Evolutionary conservation across 2,113 vertebrate species (phyloP).

Genomic region (Neoarius graeffei): DNA sequence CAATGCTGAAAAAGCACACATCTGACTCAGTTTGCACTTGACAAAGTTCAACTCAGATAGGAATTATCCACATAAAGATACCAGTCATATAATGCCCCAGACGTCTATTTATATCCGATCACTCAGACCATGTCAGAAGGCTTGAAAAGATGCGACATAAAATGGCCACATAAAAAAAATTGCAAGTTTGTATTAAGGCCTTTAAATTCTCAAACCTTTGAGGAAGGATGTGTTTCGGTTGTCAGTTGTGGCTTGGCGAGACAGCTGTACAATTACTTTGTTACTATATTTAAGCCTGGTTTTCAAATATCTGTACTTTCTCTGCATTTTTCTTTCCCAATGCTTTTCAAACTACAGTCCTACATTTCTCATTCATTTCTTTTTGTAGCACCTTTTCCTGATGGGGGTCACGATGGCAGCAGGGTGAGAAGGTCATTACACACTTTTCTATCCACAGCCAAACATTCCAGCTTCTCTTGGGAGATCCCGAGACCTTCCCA

Average conservation of each 20-base stretch:
- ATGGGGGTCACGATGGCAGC: not conserved
- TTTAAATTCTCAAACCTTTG: not conserved
- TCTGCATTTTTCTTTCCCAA: not conserved
- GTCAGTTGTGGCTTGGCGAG: conserved; percentile 27
- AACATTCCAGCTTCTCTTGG: not conserved
- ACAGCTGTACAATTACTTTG: conserved; percentile 14
- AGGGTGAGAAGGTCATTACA: not conserved
- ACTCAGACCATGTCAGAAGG: not conserved
- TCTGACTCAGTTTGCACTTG: not conserved
- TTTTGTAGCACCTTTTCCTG: not conserved
- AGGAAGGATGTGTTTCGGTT: conserved; percentile 23
- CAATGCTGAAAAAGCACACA: not conserved
- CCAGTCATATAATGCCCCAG: not conserved
- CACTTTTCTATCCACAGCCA: not conserved
- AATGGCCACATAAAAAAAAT: not conserved
- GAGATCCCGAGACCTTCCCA: not conserved
- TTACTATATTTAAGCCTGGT: conserved; percentile 17
- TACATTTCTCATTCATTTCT: not conserved
- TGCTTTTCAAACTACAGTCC: too few relatives aligned
- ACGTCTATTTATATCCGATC: not conserved
- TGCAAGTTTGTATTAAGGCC: not conserved
- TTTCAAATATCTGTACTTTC: not conserved
- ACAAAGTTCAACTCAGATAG: not conserved
- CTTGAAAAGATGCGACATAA: not conserved
- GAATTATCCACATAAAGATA: not conserved